Conservation (phyloP, 92 coral and sea anemone species). For the Epizoanthus scotinus region DNA sequence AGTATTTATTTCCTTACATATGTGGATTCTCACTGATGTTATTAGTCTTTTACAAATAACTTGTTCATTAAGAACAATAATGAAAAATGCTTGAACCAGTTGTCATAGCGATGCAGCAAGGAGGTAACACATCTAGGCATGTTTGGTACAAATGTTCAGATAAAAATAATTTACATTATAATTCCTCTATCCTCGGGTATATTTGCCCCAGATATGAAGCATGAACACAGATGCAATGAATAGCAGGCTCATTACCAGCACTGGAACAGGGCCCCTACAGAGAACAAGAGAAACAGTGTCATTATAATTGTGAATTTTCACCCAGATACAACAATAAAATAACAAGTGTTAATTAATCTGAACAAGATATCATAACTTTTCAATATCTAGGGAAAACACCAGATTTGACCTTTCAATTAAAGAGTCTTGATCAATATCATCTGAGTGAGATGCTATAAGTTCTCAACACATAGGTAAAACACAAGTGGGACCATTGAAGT, state of each 20-base stretch:
- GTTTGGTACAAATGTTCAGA: conserved; percentile 17
- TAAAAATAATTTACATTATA: conserved; percentile 34
- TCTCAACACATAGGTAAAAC: too few species aligned
- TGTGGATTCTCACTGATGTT: background rate
- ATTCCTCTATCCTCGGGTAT: conserved; percentile 81
- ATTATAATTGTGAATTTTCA: background rate
- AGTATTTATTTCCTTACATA: background rate
- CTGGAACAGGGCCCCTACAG: conserved; percentile 97
- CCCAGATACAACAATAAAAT: too few species aligned
- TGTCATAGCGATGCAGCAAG: background rate
- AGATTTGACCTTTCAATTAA: too few species aligned
- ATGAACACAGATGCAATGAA: conserved; percentile 96
- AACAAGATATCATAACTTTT: too few species aligned
- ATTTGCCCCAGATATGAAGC: conserved; percentile 99
- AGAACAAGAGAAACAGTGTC: background rate
- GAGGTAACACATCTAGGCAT: background rate
- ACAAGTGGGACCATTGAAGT: too few species aligned
- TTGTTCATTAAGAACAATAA: background rate
- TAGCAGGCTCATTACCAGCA: conserved; percentile 90
- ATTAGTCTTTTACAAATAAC: background rate
- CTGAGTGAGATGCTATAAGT: too few species aligned
- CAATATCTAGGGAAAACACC: too few species aligned
- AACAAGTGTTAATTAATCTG: too few species aligned
- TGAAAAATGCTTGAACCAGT: background rate
- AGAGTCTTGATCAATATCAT: too few species aligned